phyloP scores from a whole-genome alignment of 2,113 vertebrate genomes.

The Carollia perspicillata region DNA sequence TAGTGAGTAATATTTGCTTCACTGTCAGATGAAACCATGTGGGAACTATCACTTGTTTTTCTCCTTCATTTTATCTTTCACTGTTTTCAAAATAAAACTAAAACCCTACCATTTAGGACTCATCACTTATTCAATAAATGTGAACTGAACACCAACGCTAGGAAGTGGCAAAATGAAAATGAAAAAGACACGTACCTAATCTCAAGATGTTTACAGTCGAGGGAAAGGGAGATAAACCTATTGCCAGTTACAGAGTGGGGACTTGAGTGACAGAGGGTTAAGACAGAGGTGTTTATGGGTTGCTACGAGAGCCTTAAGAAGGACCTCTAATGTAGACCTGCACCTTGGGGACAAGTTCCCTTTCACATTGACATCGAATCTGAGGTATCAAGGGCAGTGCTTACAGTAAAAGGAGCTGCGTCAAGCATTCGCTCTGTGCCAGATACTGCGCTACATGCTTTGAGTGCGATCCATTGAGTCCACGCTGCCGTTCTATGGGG shows the following conservation, averaged over 20 bases:
- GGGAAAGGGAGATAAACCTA: neutral
- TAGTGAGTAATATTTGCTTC: neutral
- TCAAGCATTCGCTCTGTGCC: neutral
- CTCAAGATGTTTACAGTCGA: neutral
- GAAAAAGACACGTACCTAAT: neutral
- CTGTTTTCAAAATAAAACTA: slow-evolving; percentile 21
- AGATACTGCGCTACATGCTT: neutral
- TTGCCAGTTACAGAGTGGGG: neutral
- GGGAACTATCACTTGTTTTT: neutral
- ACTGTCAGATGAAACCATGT: neutral
- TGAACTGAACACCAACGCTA: neutral
- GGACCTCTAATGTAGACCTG: neutral
- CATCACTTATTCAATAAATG: neutral
- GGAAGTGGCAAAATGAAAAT: neutral
- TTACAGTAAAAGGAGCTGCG: neutral
- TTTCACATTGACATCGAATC: neutral
- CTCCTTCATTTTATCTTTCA: slow-evolving; percentile 6
- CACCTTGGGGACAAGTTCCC: neutral
- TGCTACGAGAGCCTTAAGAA: neutral
- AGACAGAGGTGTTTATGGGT: neutral
- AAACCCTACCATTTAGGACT: neutral
- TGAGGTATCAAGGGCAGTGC: neutral
- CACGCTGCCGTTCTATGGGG: neutral
- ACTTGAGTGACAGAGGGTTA: neutral
- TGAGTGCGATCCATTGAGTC: neutral